Conservation (phyloP, 2,113 vertebrate species). For the Melospiza georgiana region DNA sequence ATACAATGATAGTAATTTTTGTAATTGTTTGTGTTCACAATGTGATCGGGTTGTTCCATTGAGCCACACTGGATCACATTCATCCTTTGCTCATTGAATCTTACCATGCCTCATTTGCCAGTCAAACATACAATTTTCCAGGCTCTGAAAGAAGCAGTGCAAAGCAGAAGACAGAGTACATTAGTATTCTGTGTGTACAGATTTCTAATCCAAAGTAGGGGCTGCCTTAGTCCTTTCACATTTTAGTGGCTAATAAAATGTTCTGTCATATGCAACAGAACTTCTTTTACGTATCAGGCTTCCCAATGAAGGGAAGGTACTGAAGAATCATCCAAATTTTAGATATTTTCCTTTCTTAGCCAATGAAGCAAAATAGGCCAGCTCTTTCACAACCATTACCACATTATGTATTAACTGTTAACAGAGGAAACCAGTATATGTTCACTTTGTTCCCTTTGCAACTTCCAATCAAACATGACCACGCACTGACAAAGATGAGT, state of each 20-base stretch:
- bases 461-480: neutral
- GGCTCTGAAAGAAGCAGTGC: neutral
- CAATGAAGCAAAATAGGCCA: neutral
- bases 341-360: neutral
- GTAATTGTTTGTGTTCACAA: neutral
- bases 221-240: neutral
- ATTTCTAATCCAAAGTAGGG: neutral
- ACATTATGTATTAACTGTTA: neutral
- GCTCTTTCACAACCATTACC: neutral
- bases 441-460: neutral
- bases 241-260: neutral
- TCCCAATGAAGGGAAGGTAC: neutral
- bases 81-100: neutral
- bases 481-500: neutral
- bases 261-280: neutral
- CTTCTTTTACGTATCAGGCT: neutral
- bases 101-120: neutral
- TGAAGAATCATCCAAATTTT: neutral
- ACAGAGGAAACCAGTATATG: neutral
- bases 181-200: neutral
- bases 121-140: neutral
- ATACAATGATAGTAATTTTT: neutral
- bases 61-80: neutral
- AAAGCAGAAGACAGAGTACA: neutral
- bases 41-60: neutral